These are phyloP conservation scores for Ophioninae sp. DNA, from an alignment of 2,888 invertebrate species.

Conservation along the genomic window DNA sequence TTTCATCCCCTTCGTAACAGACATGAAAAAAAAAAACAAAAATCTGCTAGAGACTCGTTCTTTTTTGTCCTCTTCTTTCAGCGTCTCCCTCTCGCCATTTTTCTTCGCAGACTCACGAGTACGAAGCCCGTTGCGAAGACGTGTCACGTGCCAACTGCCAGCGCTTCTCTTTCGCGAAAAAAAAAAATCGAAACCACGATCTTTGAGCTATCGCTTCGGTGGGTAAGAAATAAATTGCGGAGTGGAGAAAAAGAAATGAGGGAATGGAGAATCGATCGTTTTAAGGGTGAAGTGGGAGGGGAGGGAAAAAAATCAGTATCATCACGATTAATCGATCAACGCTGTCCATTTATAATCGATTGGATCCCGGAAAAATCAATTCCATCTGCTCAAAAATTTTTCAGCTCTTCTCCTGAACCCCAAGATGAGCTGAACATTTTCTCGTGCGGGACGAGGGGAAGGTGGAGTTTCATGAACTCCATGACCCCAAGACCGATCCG, in stretches of 20 bases:
- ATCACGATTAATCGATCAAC: constrained; percentile 60
- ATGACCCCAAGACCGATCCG: constrained; percentile 53
- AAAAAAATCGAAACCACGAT: constrained; percentile 49
- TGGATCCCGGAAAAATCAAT: constrained; percentile 40
- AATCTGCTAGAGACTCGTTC: constrained; percentile 37
- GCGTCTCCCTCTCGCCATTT: constrained; percentile 33
- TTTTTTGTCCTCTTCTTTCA: constrained; percentile 44
- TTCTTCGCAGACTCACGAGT: constrained; percentile 19
- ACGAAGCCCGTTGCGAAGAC: constrained; percentile 28
- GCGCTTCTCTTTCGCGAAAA: constrained; percentile 41
- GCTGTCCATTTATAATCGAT: constrained; percentile 56
- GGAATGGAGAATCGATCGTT: constrained; percentile 31
- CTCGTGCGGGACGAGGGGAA: constrained; percentile 16
- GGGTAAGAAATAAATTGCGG: neutral
- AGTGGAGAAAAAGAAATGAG: constrained; percentile 8
- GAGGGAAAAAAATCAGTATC: constrained; percentile 52
- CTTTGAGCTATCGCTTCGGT: constrained; percentile 41
- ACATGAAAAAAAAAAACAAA: constrained; percentile 36
- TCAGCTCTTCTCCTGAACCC: constrained; percentile 27
- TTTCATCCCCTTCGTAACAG: constrained; percentile 36
- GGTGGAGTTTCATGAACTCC: constrained; percentile 59
- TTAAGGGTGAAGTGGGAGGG: constrained; percentile 6
- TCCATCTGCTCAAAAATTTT: constrained; percentile 56
- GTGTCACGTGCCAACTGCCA: constrained; percentile 61
- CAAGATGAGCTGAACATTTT: neutral